These are phyloP conservation scores for Oreotragus oreotragus DNA, from an alignment of 2,113 vertebrate species.

Conservation along the genomic window DNA sequence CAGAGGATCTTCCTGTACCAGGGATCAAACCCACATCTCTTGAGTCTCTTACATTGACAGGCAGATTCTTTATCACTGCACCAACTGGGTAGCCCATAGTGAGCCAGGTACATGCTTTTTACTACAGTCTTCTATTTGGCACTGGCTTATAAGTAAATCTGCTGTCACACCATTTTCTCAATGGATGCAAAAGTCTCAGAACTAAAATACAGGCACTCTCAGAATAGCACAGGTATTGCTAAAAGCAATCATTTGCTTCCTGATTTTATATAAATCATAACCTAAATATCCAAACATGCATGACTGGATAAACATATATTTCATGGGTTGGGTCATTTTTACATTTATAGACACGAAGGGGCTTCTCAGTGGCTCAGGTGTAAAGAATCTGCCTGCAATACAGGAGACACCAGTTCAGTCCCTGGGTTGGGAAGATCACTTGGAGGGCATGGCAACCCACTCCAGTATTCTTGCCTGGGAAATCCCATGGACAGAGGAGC, in stretches of 20 bases:
- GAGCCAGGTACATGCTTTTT: neutral
- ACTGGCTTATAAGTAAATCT: neutral
- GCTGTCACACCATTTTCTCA: neutral
- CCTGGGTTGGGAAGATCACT: neutral
- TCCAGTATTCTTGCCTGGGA: neutral
- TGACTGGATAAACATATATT: neutral
- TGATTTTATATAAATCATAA: constrained; percentile 5
- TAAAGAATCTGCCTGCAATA: neutral
- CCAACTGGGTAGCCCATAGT: neutral
- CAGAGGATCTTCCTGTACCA: neutral
- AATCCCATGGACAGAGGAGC: neutral
- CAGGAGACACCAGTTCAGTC: neutral
- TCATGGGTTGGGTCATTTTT: neutral
- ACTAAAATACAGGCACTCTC: neutral
- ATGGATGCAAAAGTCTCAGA: neutral
- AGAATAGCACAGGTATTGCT: neutral
- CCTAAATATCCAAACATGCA: neutral
- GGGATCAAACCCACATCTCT: neutral
- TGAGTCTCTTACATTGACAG: neutral
- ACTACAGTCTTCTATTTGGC: neutral
- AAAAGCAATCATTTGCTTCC: neutral
- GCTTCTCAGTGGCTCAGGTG: neutral
- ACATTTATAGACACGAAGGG: neutral
- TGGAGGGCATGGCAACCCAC: neutral
- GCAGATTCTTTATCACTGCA: neutral